Evolutionary conservation across 1,140 invertebrate genomes (phyloP), one percentile per base, ranked within the genome.

Genomic region (Calycopis cecrops): DNA sequence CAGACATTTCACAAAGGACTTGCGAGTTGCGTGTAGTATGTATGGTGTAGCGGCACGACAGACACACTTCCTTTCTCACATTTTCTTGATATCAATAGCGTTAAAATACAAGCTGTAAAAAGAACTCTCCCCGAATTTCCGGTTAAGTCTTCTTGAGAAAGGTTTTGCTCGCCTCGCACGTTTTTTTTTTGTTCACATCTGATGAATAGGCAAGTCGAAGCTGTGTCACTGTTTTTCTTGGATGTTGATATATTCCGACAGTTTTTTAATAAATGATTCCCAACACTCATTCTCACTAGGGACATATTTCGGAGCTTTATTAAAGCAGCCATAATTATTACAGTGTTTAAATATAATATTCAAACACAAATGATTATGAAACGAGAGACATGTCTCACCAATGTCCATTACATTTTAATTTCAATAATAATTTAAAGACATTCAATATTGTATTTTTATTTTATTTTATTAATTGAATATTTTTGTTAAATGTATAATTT

Each of bases 121-220:
- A 59, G 75, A 82, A 79, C 71, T 80, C 79, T 79, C 71, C 62
- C 63, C 62, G 55, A 66, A 71, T 76, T 83, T 86, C 83, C 81
- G 79, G 54, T 67, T 62, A 70, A 60, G 65, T 74, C 64, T 71
- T 65, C 64, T 67, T 64, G 63, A 69, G 70, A 78, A 79, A 80
- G 61, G 74, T 65, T 71, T 70, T 40, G 57, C 62, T 64, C 63
- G 60, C 60, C 60, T 65, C 63, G 62, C 60, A 65, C 63, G 59
- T 65, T 56, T 62, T 56, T n/a, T 95, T 94, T 78, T 95, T 91
- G 34, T 87, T 85, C 79, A 78, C 81, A 14, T 71, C 74, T 52
- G 77, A 75, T 28, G 59, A 52, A 35, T 65, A n/a, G 18, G n/a
- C 62, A 65, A 60, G 82, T 79, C 3, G n/a, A n/a, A 9, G 88